phyloP scores from a whole-genome alignment of 64 coral and sea anemone genomes.

The Stylophora pistillata region DNA sequence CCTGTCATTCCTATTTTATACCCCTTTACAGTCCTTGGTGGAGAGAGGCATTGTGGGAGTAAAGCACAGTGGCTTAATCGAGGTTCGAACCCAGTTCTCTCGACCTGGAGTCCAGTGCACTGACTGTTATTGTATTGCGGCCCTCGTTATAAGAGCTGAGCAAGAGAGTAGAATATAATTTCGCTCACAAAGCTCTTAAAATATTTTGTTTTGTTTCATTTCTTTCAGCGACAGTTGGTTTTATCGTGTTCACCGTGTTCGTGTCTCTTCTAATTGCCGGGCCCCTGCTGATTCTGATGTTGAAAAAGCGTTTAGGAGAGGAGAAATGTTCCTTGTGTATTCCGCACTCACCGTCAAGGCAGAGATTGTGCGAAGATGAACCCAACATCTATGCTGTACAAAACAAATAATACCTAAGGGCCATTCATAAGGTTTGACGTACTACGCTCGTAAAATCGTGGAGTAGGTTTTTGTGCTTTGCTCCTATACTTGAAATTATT shows the following conservation, averaged over 20 bases:
- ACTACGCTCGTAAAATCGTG: too few relatives aligned
- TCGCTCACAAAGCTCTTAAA: background rate
- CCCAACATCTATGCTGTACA: background rate
- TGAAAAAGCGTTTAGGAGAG: background rate
- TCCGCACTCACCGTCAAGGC: background rate
- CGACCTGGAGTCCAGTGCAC: too few relatives aligned
- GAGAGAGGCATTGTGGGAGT: too few relatives aligned
- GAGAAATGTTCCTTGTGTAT: background rate
- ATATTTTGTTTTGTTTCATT: background rate
- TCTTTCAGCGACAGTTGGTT: conserved; percentile 1
- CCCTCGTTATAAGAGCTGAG: background rate
- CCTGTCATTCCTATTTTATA: too few relatives aligned
- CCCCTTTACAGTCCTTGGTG: too few relatives aligned
- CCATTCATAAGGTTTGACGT: too few relatives aligned
- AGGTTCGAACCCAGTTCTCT: too few relatives aligned
- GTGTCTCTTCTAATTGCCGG: background rate
- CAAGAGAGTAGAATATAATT: background rate
- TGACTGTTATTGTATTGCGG: too few relatives aligned
- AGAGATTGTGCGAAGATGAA: background rate
- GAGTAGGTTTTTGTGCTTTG: too few relatives aligned
- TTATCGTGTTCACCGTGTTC: background rate
- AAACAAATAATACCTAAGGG: background rate
- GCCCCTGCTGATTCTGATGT: background rate
- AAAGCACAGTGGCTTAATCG: too few relatives aligned
- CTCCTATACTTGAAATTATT: too few relatives aligned